Base-by-base conservation (phyloP, 2,888 invertebrate genomes). In the Anaspis maculata region DNA sequence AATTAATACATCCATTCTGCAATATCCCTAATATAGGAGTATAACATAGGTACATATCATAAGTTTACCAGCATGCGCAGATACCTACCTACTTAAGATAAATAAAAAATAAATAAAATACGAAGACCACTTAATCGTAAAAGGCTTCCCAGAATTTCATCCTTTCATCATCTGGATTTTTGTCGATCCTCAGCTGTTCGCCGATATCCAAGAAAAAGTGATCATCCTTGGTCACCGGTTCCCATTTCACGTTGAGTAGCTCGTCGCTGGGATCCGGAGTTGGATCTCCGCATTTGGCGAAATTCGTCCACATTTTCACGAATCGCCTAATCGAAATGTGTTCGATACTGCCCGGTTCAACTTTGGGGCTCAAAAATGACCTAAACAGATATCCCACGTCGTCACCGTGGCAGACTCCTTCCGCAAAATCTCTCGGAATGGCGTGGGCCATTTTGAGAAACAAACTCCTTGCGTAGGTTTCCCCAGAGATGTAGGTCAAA, bases 261-360 rank as follows among this genome's bases (percentile, higher is more conserved):
- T 46, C 40, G 27, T 57, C 47, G 2, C 26, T 32, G 7, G 19
- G n/a, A 13, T 50, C 39, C 2, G 54, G 51, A 10, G 55, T 58
- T n/a, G 59, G 59, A 32, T 55, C 45, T 5, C 58, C 58, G 28
- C 30, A 43, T 46, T 45, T 52, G 3, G 59, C 59, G 42, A 62
- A 62, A 44, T 57, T 59, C 2, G 61, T 54, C 62, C 62, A 62
- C 27, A 59, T 25, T 42, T 54, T 57, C 1, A 58, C 49, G 32
- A 60, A 52, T 37, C 52, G 47, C 26, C 53, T 45, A 14, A 59
- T 50, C 15, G 49, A 45, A 23, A 37, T 37, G 10, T 59, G 58
- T 35, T 60, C 59, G n/a, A 30, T 22, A 27, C 25, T 33, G 1
- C 45, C 51, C 12, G 21, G 25, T 10, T 38, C 27, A 13, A 53